Percentiles rank a stretch among this genome's conserved stretches.
Conservation (phyloP, 1,140 invertebrate genomes). For the Hylyphantes graminicola region DNA sequence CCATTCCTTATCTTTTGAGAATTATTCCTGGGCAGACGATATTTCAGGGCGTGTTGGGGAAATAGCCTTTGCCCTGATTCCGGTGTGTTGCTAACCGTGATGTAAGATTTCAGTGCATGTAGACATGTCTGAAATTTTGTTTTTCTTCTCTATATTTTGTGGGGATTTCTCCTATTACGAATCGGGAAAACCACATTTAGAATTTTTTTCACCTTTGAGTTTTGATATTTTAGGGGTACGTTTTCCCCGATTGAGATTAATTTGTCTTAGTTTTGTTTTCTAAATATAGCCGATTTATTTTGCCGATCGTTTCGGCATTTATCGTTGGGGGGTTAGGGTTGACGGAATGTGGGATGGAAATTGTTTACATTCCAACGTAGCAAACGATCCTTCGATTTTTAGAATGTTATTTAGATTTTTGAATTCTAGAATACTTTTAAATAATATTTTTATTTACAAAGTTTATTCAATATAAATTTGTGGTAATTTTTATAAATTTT, state of each 20-base stretch:
- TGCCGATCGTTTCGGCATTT: background rate
- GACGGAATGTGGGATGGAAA: background rate
- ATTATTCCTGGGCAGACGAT: background rate
- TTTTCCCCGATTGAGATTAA: too few relatives aligned
- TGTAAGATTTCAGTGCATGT: constrained; percentile 26
- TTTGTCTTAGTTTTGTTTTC: too few relatives aligned
- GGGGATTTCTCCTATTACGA: background rate
- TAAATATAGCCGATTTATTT: too few relatives aligned
- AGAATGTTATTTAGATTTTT: too few relatives aligned
- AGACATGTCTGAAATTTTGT: constrained; percentile 26
- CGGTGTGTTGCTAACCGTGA: constrained; percentile 31
- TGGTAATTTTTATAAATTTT: too few relatives aligned
- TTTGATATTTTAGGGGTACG: too few relatives aligned
- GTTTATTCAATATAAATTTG: too few relatives aligned
- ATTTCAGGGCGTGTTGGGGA: background rate
- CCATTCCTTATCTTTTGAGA: background rate
- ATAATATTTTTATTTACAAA: too few relatives aligned
- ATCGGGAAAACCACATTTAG: constrained; percentile 16
- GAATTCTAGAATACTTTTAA: background rate
- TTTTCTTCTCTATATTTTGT: constrained; percentile 19
- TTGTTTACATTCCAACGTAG: constrained; percentile 19
- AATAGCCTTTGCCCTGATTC: too few relatives aligned
- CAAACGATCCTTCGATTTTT: too few relatives aligned
- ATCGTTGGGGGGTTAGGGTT: background rate
- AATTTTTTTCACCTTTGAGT: background rate